Evolutionary conservation across 2,888 invertebrate genomes (phyloP).

Genomic region (Boloria euphrosyne): DNA sequence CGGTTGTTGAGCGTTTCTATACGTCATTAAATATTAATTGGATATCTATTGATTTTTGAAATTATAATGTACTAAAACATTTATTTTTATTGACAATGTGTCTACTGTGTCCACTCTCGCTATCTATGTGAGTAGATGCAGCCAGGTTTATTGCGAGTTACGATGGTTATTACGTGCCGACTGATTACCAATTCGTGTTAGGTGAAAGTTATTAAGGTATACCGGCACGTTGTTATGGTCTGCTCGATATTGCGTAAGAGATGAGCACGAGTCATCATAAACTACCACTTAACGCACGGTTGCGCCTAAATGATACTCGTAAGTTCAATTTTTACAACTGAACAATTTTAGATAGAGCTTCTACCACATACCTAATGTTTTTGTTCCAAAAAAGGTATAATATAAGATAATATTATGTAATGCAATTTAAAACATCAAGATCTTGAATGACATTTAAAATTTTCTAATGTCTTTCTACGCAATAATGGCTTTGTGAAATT

Average conservation of each 20-base stretch:
- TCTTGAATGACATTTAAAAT: slow-evolving; percentile 13
- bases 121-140: slow-evolving; percentile 49
- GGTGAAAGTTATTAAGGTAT: slow-evolving; percentile 68
- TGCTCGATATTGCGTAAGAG: slow-evolving; percentile 32
- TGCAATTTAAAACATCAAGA: neutral
- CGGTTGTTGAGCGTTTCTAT: too few relatives aligned
- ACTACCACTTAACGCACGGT: slow-evolving; percentile 31
- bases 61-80: slow-evolving; percentile 42
- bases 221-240: slow-evolving; percentile 19
- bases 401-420: neutral
- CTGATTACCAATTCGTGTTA: slow-evolving; percentile 63
- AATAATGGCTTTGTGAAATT: slow-evolving; percentile 1
- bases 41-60: too few relatives aligned
- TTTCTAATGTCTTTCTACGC: neutral
- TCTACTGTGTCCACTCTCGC: slow-evolving; percentile 69
- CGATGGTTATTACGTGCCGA: slow-evolving; percentile 60
- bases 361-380: too few relatives aligned
- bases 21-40: too few relatives aligned
- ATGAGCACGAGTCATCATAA: slow-evolving; percentile 29
- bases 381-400: neutral
- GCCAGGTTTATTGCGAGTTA: slow-evolving; percentile 58
- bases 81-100: slow-evolving; percentile 69
- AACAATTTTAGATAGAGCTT: too few relatives aligned
- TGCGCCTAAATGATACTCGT: neutral
- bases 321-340: too few relatives aligned